These are phyloP conservation scores for Megalopta genalis DNA, from an alignment of 1,140 invertebrate species.

Conservation along the genomic window DNA sequence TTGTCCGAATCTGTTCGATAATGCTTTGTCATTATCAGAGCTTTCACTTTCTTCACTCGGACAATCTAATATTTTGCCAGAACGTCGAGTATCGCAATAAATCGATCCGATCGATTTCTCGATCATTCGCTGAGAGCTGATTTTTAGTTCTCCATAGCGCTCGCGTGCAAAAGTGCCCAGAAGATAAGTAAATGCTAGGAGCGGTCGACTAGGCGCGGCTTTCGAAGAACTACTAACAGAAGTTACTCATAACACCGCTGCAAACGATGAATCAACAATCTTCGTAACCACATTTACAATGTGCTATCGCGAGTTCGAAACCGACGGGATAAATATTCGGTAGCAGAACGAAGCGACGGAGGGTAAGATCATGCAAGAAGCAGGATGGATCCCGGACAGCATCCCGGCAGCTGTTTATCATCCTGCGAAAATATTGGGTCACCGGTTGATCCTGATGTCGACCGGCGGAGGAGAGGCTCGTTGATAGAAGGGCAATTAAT, in stretches of 20 bases:
- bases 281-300: too few species aligned
- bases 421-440: not conserved
- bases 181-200: constrained; percentile 46
- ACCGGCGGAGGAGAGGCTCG: constrained; percentile 63
- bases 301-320: too few species aligned
- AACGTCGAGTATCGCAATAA: not conserved
- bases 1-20: too few species aligned
- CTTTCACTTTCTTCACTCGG: too few species aligned
- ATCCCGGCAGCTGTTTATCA: not conserved
- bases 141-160: not conserved
- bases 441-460: constrained; percentile 39
- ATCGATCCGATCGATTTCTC: not conserved
- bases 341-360: too few species aligned
- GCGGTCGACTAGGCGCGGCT: constrained; percentile 47
- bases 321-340: too few species aligned
- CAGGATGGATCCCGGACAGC: not conserved
- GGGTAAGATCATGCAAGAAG: not conserved
- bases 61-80: not conserved
- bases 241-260: constrained; percentile 34
- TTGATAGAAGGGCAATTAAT: constrained; percentile 74
- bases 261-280: too few species aligned
- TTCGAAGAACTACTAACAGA: constrained; percentile 43
- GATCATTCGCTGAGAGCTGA: not conserved
- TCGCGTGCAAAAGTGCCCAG: constrained; percentile 29
- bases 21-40: too few species aligned